A percentile compares a stretch with the other conserved stretches of the same genome.
Evolutionary conservation across 2,888 invertebrate species (phyloP).

Genomic region (Lysandra bellargus): DNA sequence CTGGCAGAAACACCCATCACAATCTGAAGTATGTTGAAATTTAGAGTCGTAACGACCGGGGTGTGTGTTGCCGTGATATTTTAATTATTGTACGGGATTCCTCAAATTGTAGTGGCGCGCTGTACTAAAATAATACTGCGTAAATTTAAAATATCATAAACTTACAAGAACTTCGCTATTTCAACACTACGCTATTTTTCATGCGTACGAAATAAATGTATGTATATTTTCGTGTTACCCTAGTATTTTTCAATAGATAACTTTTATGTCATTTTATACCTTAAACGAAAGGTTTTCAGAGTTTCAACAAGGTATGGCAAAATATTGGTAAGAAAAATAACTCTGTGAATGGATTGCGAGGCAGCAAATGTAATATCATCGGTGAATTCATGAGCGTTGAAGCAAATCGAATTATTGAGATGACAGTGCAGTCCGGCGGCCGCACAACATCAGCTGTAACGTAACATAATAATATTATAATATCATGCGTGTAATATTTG

Average conservation of each 20-base stretch:
- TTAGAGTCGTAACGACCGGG: slow-evolving; percentile 26
- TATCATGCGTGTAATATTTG: slow-evolving; percentile 37
- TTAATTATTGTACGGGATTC: slow-evolving; percentile 28
- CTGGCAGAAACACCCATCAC: slow-evolving; percentile 25
- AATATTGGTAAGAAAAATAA: background rate
- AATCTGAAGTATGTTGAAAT: slow-evolving; percentile 30
- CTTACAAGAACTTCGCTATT: slow-evolving; percentile 5
- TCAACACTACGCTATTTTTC: background rate
- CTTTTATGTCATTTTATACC: background rate
- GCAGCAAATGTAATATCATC: slow-evolving; percentile 17
- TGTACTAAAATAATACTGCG: slow-evolving; percentile 22
- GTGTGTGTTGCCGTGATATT: slow-evolving; percentile 30
- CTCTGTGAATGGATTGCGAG: background rate
- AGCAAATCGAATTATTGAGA: slow-evolving; percentile 38
- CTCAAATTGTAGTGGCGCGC: slow-evolving; percentile 24
- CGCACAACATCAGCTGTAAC: slow-evolving; percentile 31
- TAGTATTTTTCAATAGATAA: background rate
- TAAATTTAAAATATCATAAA: slow-evolving; percentile 14
- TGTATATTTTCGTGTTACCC: background rate
- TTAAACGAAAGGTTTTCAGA: background rate
- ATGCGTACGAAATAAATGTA: background rate
- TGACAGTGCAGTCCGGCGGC: slow-evolving; percentile 39
- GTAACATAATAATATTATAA: slow-evolving; percentile 37
- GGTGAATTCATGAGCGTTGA: slow-evolving; percentile 36
- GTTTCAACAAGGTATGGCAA: background rate